A percentile compares a stretch with the other conserved stretches of the same genome.
These are phyloP conservation scores for Xanthostigma xanthostigma DNA, from an alignment of 2,888 invertebrate genomes.

Conservation along the genomic window DNA sequence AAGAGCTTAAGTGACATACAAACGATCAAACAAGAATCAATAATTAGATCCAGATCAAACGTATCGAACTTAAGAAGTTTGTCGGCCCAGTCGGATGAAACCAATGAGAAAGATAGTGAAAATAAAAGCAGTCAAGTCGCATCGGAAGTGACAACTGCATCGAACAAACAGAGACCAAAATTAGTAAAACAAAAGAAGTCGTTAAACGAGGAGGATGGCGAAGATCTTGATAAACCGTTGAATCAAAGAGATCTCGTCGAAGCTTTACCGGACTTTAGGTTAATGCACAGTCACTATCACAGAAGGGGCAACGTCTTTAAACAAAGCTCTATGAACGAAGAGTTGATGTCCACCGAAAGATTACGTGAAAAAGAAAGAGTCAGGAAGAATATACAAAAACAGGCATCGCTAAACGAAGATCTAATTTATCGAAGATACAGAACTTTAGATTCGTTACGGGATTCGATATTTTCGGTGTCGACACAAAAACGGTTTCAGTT, in stretches of 20 bases:
- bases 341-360: conserved; percentile 75
- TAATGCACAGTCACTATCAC: conserved; percentile 26
- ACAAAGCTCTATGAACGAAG: conserved; percentile 79
- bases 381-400: conserved; percentile 73
- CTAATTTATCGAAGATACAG: conserved; percentile 54
- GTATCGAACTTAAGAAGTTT: conserved; percentile 46
- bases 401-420: conserved; percentile 78
- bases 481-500: conserved; percentile 63
- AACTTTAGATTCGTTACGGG: conserved; percentile 53
- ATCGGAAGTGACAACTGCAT: conserved; percentile 15
- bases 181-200: conserved; percentile 79
- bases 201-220: conserved; percentile 57
- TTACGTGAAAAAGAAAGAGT: conserved; percentile 69
- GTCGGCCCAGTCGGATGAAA: conserved; percentile 14
- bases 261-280: conserved; percentile 49
- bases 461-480: conserved; percentile 57
- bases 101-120: conserved; percentile 13
- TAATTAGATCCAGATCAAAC: conserved; percentile 62
- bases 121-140: conserved; percentile 21
- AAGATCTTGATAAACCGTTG: conserved; percentile 47
- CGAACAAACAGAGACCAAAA: conserved; percentile 39
- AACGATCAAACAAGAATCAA: conserved; percentile 52
- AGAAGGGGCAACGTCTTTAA: conserved; percentile 49
- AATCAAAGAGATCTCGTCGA: conserved; percentile 53
- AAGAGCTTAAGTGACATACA: conserved; percentile 73